Percentiles rank a stretch among this genome's conserved stretches.
Conservation (phyloP, 2,888 invertebrate species). For the Horisme vitalbata region DNA sequence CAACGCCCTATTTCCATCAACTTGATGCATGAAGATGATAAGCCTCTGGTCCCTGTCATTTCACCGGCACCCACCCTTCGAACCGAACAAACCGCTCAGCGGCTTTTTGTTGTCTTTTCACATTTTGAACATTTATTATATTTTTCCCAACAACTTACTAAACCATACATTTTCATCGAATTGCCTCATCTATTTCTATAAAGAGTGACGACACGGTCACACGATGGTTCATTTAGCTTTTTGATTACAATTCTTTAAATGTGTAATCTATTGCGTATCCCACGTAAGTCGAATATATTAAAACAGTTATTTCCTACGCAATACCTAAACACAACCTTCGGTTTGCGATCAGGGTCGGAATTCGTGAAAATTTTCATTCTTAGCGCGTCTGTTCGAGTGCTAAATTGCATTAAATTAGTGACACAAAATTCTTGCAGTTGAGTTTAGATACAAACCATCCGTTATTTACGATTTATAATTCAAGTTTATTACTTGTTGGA, state of each 20-base stretch:
- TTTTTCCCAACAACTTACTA: background rate
- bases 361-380: conserved; percentile 3
- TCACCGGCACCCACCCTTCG: no score
- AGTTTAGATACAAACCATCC: no score
- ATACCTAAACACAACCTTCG: conserved; percentile 7
- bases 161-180: no score
- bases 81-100: no score
- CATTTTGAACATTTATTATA: background rate
- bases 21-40: no score
- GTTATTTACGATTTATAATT: no score
- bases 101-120: no score
- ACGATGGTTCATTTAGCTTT: background rate
- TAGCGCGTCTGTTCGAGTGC: background rate
- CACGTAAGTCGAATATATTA: conserved; percentile 16
- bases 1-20: no score
- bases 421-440: no score
- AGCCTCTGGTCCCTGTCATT: no score
- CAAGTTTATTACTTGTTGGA: no score
- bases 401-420: background rate
- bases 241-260: conserved; percentile 2
- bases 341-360: background rate
- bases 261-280: conserved; percentile 5
- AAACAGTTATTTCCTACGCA: conserved; percentile 12
- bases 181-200: background rate
- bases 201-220: background rate